A percentile compares a stretch with the other conserved stretches of the same genome.
phyloP scores from a whole-genome alignment of 2,113 vertebrate genomes.

The Neolamprologus devosi region DNA sequence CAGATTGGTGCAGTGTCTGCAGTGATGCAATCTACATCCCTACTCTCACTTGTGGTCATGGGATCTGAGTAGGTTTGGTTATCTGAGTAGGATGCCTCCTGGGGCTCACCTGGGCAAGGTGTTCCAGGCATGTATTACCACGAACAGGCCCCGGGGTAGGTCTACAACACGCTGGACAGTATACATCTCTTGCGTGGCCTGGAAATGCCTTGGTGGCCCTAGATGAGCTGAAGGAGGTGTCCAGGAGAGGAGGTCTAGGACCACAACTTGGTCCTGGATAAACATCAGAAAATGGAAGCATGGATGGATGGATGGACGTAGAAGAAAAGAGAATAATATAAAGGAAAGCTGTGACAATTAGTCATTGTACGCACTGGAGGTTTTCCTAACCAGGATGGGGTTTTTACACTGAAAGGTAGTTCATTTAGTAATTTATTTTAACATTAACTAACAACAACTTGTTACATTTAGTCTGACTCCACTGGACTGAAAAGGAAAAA shows the following conservation, averaged over 20 bases:
- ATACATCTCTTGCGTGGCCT: neutral
- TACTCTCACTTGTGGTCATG: neutral
- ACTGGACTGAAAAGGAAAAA: neutral
- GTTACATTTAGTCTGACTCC: neutral
- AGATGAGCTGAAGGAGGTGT: neutral
- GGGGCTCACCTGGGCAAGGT: neutral
- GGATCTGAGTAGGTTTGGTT: neutral
- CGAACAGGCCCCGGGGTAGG: rapidly evolving
- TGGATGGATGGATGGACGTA: neutral
- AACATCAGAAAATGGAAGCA: neutral
- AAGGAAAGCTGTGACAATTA: neutral
- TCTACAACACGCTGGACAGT: neutral
- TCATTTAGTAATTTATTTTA: neutral
- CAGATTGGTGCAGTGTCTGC: neutral
- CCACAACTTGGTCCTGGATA: neutral
- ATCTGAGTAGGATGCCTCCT: neutral
- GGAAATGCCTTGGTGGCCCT: neutral
- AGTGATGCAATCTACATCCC: neutral
- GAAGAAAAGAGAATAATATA: neutral
- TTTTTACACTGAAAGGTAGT: neutral
- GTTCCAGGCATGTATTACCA: neutral
- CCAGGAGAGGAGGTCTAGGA: neutral
- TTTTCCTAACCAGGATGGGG: neutral
- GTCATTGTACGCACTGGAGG: neutral
- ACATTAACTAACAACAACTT: neutral